phyloP scores from a whole-genome alignment of 2,888 invertebrate genomes.

The Beris morrisii region DNA sequence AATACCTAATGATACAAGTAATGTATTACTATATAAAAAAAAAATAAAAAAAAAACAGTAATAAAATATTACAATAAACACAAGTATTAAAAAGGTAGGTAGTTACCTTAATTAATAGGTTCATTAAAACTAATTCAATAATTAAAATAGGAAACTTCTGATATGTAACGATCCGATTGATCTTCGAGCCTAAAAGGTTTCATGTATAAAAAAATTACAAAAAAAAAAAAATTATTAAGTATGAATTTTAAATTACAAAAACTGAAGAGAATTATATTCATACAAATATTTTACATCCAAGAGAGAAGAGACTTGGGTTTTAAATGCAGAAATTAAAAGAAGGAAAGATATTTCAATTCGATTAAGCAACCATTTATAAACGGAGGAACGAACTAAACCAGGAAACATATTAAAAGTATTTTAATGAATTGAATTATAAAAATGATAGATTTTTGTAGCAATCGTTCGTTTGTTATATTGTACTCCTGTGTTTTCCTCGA shows the following conservation, averaged over 20 bases:
- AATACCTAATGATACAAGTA: too few relatives aligned
- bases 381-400: neutral
- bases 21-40: too few relatives aligned
- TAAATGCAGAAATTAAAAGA: slow-evolving; percentile 12
- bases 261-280: too few relatives aligned
- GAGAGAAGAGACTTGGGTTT: slow-evolving; percentile 35
- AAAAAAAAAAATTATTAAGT: too few relatives aligned
- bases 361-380: slow-evolving; percentile 15
- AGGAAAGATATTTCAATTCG: slow-evolving; percentile 6
- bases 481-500: too few relatives aligned
- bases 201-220: slow-evolving; percentile 1
- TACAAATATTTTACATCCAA: slow-evolving; percentile 31
- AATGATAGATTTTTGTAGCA: too few relatives aligned
- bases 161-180: slow-evolving; percentile 14
- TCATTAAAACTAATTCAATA: slow-evolving; percentile 21
- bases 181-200: slow-evolving; percentile 18
- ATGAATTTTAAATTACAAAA: too few relatives aligned
- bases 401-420: neutral
- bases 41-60: slow-evolving; percentile 3
- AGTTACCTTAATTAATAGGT: slow-evolving; percentile 25
- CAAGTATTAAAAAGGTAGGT: slow-evolving; percentile 16
- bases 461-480: too few relatives aligned
- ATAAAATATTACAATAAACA: slow-evolving; percentile 16
- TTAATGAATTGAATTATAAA: too few relatives aligned
- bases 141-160: slow-evolving; percentile 17